Evolutionary conservation across 1,140 invertebrate species (phyloP), one percentile per base, ranked within the genome.

Genomic region (Archegozetes longisetosus): DNA sequence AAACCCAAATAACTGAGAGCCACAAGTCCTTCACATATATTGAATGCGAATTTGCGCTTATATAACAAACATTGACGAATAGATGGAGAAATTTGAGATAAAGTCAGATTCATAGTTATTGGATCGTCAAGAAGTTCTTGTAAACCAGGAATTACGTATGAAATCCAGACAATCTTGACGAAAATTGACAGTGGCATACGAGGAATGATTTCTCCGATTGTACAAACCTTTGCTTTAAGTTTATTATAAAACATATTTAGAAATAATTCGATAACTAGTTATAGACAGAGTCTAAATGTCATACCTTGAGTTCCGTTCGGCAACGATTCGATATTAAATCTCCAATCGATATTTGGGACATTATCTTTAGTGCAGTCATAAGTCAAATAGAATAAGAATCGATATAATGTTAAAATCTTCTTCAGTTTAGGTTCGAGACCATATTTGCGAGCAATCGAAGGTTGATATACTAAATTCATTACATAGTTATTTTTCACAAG

Each of bases 171-270:
- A 1, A 87, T 66, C 64, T 82, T 80, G 0, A 83, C 72, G 61
- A 87, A 84, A 13, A 88, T 66, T 0, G 78, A 80, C 0, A 89
- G 65, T 0, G 86, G 86, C 62, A 88, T 71, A 0, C 82, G 73
- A 1, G 85, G 70, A 4, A 88, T 68, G 12, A 85, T 69, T 67
- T 89, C 86, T 61, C 78, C 78, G 64, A 87, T 24, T 20, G 52
- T 54, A 60, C 58, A 60, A n/a, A 28, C 25, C 6, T 25, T 22
- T 22, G 50, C 50, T 51, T n/a, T 9, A 51, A 51, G n/a, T 51
- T 20, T 22, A 51, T 6, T 6, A 51, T 9, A 51, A 51, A 51
- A 26, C 6, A 9, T 13, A 26, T 51, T 51, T 51, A 9, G 4
- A 9, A 51, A 20, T 9, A 46, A 50, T 50, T 51, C 6, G 12